These are phyloP conservation scores for Tragelaphus oryx DNA, from an alignment of 2,797 vertebrate species.

Conservation along the genomic window DNA sequence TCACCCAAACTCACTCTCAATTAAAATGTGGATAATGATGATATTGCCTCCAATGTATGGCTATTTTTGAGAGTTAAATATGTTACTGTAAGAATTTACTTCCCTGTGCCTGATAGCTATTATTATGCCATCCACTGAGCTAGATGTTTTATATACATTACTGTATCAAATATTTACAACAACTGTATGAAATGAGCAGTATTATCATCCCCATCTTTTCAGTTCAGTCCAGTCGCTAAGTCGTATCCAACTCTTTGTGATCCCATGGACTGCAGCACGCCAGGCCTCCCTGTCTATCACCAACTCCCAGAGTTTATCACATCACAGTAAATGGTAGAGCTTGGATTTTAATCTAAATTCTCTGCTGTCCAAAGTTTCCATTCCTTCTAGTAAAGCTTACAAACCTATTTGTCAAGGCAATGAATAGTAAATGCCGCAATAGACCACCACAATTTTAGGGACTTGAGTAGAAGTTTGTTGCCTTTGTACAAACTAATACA, in stretches of 20 bases:
- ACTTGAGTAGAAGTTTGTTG: neutral
- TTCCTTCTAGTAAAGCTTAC: neutral
- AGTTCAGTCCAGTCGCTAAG: neutral
- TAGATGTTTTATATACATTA: neutral
- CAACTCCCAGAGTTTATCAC: neutral
- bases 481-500: neutral
- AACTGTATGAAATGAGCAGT: neutral
- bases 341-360: neutral
- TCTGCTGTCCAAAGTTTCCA: neutral
- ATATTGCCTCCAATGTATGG: neutral
- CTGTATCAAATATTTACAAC: neutral
- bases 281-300: neutral
- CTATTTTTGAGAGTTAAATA: neutral
- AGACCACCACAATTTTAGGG: neutral
- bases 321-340: neutral
- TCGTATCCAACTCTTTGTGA: neutral
- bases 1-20: neutral
- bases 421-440: neutral
- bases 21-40: neutral
- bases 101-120: neutral
- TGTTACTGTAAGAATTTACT: neutral
- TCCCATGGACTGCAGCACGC: neutral
- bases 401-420: neutral
- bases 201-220: neutral
- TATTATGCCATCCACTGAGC: neutral